A percentile compares a stretch with the other conserved stretches of the same genome.
phyloP scores from a whole-genome alignment of 1,140 invertebrate species.

The Hylaeus anthracinus region DNA sequence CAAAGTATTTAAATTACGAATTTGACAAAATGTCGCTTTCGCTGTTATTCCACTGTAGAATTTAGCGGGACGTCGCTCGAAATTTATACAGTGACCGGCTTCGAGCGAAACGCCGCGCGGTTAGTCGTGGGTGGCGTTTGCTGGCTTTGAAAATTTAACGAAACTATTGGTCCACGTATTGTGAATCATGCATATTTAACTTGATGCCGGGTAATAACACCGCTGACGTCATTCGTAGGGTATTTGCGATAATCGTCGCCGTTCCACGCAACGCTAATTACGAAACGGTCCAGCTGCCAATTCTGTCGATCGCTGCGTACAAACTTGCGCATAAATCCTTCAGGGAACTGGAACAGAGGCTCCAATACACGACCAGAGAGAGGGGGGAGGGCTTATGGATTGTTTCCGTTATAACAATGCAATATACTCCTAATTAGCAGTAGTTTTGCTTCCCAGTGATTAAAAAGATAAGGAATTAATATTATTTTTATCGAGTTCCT shows the following conservation, averaged over 20 bases:
- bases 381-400: no score
- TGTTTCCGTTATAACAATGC: no score
- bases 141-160: not conserved
- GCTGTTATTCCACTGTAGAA: not conserved
- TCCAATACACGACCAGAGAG: not conserved
- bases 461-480: no score
- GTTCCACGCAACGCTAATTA: not conserved
- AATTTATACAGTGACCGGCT: not conserved
- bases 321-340: not conserved
- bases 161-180: not conserved
- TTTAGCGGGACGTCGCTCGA: not conserved
- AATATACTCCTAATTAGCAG: no score
- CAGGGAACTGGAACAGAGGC: not conserved
- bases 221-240: not conserved
- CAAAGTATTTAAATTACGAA: no score
- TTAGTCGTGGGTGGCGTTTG: not conserved
- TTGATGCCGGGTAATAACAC: not conserved
- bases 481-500: no score
- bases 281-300: not conserved
- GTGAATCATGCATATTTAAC: not conserved
- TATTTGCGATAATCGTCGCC: not conserved
- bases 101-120: not conserved
- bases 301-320: not conserved
- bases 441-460: no score
- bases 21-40: not conserved